These are phyloP conservation scores for Lacanobia wlatinum DNA, from an alignment of 2,888 invertebrate genomes.

Conservation along the genomic window DNA sequence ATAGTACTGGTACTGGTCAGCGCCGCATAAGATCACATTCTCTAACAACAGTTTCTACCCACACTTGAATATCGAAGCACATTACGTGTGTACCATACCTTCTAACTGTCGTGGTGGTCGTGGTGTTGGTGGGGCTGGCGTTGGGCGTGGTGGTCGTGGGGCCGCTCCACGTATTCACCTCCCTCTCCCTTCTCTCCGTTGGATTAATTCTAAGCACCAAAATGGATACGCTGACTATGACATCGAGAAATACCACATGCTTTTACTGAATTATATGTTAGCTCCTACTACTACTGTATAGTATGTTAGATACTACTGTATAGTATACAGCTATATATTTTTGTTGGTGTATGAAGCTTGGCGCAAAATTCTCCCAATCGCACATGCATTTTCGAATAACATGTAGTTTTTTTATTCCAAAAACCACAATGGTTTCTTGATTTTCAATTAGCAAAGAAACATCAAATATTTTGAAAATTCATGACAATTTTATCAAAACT, in stretches of 20 bases:
- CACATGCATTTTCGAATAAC: slow-evolving; percentile 17
- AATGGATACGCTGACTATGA: slow-evolving; percentile 39
- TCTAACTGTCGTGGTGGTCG: slow-evolving; percentile 80
- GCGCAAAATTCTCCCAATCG: neutral
- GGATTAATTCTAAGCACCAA: slow-evolving; percentile 75
- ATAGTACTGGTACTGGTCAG: neutral
- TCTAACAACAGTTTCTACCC: neutral
- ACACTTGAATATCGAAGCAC: neutral
- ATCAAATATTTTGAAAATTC: neutral
- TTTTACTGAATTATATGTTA: slow-evolving; percentile 1
- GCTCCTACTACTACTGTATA: neutral
- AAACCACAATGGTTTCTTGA: neutral
- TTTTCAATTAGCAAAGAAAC: neutral
- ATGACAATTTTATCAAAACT: neutral
- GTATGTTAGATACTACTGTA: neutral
- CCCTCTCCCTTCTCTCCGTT: slow-evolving; percentile 80
- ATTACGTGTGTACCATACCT: slow-evolving; percentile 72
- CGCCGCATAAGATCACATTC: neutral
- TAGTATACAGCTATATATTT: slow-evolving; percentile 1
- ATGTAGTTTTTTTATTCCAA: neutral
- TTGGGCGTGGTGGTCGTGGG: slow-evolving; percentile 73
- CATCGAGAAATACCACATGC: slow-evolving; percentile 5
- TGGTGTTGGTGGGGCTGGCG: slow-evolving; percentile 72
- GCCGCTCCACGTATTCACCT: slow-evolving; percentile 80
- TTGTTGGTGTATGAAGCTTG: slow-evolving; percentile 6